Conservation (phyloP, 2,888 invertebrate genomes). For the Lasioglossum leucozonium region DNA sequence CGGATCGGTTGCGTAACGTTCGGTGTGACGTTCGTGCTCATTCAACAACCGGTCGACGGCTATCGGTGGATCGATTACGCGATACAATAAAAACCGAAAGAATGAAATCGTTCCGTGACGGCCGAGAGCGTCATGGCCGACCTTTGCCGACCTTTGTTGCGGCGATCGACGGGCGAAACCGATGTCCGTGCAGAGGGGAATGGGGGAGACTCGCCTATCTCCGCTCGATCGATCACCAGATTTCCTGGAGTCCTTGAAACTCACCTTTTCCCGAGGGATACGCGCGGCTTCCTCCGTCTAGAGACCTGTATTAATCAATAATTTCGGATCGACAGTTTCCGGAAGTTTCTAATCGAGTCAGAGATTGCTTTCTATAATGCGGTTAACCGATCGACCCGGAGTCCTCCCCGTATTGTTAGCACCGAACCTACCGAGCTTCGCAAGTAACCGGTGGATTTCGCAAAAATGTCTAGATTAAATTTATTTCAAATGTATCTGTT, state of each 20-base stretch:
- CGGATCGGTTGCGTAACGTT: slow-evolving; percentile 59
- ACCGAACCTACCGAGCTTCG: too few relatives aligned
- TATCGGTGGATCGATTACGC: slow-evolving; percentile 53
- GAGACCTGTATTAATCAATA: background rate
- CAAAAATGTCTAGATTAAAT: too few relatives aligned
- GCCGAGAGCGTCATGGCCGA: slow-evolving; percentile 34
- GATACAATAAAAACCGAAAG: slow-evolving; percentile 52
- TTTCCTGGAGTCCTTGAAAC: background rate
- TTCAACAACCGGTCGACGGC: slow-evolving; percentile 44
- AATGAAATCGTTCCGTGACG: slow-evolving; percentile 41
- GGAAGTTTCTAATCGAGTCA: background rate
- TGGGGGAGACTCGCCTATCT: background rate
- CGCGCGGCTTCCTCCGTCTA: too few relatives aligned
- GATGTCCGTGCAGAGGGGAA: too few relatives aligned
- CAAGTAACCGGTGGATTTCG: too few relatives aligned
- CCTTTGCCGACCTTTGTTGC: slow-evolving; percentile 22
- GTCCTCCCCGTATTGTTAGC: too few relatives aligned
- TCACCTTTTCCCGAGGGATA: too few relatives aligned
- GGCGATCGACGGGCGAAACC: background rate
- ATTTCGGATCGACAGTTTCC: background rate
- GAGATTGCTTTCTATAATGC: background rate
- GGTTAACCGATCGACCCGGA: background rate
- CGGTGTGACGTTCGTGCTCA: slow-evolving; percentile 58
- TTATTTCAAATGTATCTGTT: too few relatives aligned
- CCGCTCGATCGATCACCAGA: background rate